Conservation (phyloP, 30 jellyfish, hydroid and myxozoan species). For the Hydra vulgaris region DNA sequence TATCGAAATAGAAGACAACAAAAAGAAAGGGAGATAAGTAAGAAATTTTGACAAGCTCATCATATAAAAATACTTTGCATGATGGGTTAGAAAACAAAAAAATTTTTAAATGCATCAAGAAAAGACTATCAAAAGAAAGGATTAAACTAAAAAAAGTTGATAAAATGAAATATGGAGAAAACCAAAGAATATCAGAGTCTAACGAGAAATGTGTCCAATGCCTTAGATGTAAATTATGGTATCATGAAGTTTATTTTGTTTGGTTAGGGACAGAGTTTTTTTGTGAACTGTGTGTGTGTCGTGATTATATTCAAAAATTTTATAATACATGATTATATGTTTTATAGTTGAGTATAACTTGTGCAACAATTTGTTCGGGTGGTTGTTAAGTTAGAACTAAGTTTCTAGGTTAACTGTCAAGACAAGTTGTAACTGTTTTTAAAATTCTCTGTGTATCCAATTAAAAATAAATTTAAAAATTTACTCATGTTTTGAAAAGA, state of each 20-base stretch:
- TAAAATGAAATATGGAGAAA: not conserved
- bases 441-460: not conserved
- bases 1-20: not conserved
- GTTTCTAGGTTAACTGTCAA: not conserved
- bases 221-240: not conserved
- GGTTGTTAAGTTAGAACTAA: not conserved
- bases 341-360: not conserved
- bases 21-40: not conserved
- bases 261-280: not conserved
- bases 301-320: not conserved
- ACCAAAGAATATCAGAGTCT: not conserved
- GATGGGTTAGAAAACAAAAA: not conserved
- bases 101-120: not conserved
- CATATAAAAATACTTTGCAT: not conserved
- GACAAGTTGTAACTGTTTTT: not conserved
- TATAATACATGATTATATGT: not conserved
- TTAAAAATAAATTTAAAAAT: too few relatives aligned
- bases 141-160: not conserved
- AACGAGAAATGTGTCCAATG: constrained; percentile 3
- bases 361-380: not conserved
- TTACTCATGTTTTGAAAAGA: not conserved
- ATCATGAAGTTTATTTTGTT: not conserved
- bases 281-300: not conserved
- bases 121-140: not conserved
- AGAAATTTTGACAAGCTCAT: not conserved